These are phyloP conservation scores for Sisyra terminalis DNA, from an alignment of 2,888 invertebrate species.

Conservation along the genomic window DNA sequence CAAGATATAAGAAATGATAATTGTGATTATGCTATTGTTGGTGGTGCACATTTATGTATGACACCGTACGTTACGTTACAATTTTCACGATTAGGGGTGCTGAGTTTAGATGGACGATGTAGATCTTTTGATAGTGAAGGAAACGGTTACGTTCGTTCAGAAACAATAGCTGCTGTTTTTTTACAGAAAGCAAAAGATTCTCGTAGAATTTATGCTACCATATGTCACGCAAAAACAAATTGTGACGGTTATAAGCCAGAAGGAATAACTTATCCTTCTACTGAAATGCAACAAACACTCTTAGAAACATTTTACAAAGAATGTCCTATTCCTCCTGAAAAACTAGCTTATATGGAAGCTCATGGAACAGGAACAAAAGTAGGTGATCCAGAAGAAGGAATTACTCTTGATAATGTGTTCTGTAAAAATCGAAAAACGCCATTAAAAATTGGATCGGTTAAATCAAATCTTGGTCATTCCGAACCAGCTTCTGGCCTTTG, in stretches of 20 bases:
- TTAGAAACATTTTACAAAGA: slow-evolving; percentile 48
- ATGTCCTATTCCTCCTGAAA: slow-evolving; percentile 49
- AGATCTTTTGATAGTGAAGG: slow-evolving; percentile 79
- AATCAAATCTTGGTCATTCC: slow-evolving; percentile 87
- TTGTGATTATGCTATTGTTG: slow-evolving; percentile 81
- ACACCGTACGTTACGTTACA: slow-evolving; percentile 81
- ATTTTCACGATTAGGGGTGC: slow-evolving; percentile 61
- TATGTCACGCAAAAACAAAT: slow-evolving; percentile 23
- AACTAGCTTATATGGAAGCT: slow-evolving; percentile 68
- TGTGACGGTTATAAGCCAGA: slow-evolving; percentile 24
- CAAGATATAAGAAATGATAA: slow-evolving; percentile 58
- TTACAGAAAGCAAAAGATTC: slow-evolving; percentile 46
- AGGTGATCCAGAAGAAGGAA: slow-evolving; percentile 85
- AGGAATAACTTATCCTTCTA: slow-evolving; percentile 25
- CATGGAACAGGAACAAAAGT: slow-evolving; percentile 71
- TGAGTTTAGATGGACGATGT: slow-evolving; percentile 74
- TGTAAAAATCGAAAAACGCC: slow-evolving; percentile 59
- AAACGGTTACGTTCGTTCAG: slow-evolving; percentile 71
- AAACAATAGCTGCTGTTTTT: slow-evolving; percentile 52
- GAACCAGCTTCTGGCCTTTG: slow-evolving; percentile 77
- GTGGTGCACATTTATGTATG: slow-evolving; percentile 68
- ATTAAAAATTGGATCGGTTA: slow-evolving; percentile 74
- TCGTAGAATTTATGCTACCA: slow-evolving; percentile 31
- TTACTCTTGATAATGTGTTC: slow-evolving; percentile 65
- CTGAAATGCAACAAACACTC: slow-evolving; percentile 39